Percentiles rank a stretch among this genome's conserved stretches.
Evolutionary conservation across 1,140 invertebrate genomes (phyloP).

Genomic region (Brachionus paranguensis): DNA sequence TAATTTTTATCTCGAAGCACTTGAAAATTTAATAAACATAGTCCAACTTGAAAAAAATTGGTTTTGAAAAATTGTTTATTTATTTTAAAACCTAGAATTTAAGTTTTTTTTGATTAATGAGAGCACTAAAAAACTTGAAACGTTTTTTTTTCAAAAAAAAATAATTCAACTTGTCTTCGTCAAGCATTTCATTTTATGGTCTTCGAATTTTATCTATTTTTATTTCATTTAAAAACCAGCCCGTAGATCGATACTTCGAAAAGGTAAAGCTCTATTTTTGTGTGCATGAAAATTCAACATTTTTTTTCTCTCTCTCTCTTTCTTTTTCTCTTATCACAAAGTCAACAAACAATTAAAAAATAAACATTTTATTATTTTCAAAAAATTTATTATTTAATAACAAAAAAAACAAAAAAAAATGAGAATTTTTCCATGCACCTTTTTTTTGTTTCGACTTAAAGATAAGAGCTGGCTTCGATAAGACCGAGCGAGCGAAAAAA

Average conservation of each 20-base stretch:
- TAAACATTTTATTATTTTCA: conserved; percentile 23
- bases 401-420: background rate
- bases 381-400: conserved; percentile 3
- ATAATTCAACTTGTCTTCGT: conserved; percentile 4
- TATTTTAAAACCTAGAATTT: conserved; percentile 28
- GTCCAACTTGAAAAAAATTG: background rate
- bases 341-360: conserved; percentile 30
- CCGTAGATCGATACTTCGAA: background rate
- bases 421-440: background rate
- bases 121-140: conserved; percentile 26
- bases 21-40: conserved; percentile 21
- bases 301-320: background rate
- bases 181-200: background rate
- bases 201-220: background rate
- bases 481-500: background rate
- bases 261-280: background rate
- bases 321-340: background rate
- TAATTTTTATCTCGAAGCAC: conserved; percentile 16
- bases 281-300: background rate
- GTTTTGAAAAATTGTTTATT: conserved; percentile 31
- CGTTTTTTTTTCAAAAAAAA: background rate
- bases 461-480: background rate
- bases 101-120: conserved; percentile 32
- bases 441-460: background rate
- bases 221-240: background rate